A percentile compares a stretch with the other conserved stretches of the same genome.
These are phyloP conservation scores for Apistogramma diplotaenia DNA, from an alignment of 2,113 vertebrate species.

Conservation along the genomic window DNA sequence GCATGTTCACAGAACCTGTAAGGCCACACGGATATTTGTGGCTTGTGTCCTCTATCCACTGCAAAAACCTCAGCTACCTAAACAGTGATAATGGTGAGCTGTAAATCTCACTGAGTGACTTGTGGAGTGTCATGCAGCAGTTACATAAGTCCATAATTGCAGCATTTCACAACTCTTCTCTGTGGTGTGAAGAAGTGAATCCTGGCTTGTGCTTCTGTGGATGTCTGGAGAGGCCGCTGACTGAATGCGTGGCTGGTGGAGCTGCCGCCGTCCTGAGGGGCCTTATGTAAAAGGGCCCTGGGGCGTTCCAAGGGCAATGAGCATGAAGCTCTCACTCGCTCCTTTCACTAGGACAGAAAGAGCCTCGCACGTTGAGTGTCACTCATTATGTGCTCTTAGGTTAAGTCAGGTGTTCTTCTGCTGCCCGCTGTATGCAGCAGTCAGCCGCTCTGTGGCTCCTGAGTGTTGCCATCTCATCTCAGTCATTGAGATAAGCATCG, in stretches of 20 bases:
- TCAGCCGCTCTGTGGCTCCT: neutral
- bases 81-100: slow-evolving; percentile 32
- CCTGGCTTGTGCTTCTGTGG: neutral
- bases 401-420: slow-evolving; percentile 4
- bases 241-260: neutral
- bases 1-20: neutral
- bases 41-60: neutral
- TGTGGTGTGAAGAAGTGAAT: neutral
- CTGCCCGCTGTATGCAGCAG: neutral
- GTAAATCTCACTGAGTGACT: neutral
- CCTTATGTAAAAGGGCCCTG: slow-evolving; percentile 52
- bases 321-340: slow-evolving; percentile 14
- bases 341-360: slow-evolving; percentile 19
- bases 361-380: neutral
- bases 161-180: neutral
- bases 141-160: slow-evolving; percentile 27
- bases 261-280: neutral
- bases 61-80: slow-evolving; percentile 9
- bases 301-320: slow-evolving; percentile 50
- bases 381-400: slow-evolving; percentile 15
- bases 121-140: neutral
- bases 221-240: neutral
- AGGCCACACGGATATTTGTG: neutral
- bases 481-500: neutral
- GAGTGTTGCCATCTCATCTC: neutral